Evolutionary conservation across 2,888 invertebrate species (phyloP).

Genomic region (Drosophila austrosaltans): DNA sequence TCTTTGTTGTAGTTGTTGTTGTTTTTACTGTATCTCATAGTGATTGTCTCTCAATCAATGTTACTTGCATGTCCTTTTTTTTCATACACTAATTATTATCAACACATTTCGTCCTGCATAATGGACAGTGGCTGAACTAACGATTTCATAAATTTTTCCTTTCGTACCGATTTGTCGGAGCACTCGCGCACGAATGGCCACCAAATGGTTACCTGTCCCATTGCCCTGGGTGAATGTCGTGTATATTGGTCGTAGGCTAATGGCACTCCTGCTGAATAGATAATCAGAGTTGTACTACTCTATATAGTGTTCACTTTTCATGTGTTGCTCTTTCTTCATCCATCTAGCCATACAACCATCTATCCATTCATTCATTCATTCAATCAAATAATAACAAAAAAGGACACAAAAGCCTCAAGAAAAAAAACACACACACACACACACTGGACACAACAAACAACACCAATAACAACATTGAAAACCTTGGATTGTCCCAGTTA

Average conservation of each 20-base stretch:
- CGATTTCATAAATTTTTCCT: conserved; percentile 25
- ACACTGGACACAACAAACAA: no score
- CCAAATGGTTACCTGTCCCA: conserved; percentile 8
- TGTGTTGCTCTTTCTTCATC: conserved; percentile 43
- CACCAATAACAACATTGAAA: background rate
- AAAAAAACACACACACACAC: background rate
- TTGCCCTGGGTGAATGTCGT: conserved; percentile 17
- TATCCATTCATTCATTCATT: background rate
- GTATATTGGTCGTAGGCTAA: conserved; percentile 24
- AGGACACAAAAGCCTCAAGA: background rate
- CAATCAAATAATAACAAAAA: conserved; percentile 4
- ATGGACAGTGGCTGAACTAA: background rate
- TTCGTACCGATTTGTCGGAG: conserved; percentile 56
- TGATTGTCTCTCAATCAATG: conserved; percentile 34
- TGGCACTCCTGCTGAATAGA: conserved; percentile 37
- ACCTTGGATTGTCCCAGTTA: conserved; percentile 9
- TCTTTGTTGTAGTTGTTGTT: background rate
- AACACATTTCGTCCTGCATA: conserved; percentile 39
- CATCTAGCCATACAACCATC: background rate
- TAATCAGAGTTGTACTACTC: conserved; percentile 40
- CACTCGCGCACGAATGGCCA: conserved; percentile 67
- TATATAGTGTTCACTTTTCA: conserved; percentile 29
- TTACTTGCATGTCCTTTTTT: conserved; percentile 54
- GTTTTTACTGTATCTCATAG: conserved; percentile 5
- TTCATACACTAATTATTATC: conserved; percentile 15